Evolutionary conservation across 1,140 invertebrate species (phyloP).

Genomic region (Macrotrachela quadricornifera): DNA sequence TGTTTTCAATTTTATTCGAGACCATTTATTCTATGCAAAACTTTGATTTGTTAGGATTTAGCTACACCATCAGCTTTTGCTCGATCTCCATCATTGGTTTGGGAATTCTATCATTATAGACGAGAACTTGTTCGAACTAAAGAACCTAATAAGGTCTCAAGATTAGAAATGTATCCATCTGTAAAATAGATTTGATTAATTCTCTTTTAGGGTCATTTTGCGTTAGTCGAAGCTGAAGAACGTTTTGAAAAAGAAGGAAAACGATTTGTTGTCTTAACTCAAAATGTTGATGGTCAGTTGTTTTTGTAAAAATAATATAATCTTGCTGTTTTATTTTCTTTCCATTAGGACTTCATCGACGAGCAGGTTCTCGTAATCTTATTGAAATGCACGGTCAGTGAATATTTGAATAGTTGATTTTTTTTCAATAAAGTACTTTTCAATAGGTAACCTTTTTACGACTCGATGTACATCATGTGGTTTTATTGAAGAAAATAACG

Average conservation of each 20-base stretch:
- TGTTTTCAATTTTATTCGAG: constrained; percentile 18
- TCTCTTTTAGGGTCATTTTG: constrained; percentile 46
- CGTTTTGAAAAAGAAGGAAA: constrained; percentile 34
- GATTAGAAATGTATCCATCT: no score
- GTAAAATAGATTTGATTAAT: constrained; percentile 3
- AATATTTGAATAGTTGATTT: not conserved
- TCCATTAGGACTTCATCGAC: no score
- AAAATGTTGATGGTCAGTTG: constrained; percentile 31
- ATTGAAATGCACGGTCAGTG: no score
- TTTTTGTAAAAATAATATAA: constrained; percentile 10
- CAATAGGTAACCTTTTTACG: constrained; percentile 44
- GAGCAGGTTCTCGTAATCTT: no score
- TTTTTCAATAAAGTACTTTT: constrained; percentile 5
- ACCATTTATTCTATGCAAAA: no score
- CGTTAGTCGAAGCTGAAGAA: constrained; percentile 54
- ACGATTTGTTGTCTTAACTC: constrained; percentile 21
- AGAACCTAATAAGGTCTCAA: constrained; percentile 41
- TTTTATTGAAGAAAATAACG: constrained; percentile 43
- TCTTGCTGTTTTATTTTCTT: not conserved
- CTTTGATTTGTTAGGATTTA: no score
- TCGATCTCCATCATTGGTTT: constrained; percentile 29
- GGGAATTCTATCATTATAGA: constrained; percentile 57
- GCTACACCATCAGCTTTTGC: no score
- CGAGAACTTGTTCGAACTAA: constrained; percentile 42
- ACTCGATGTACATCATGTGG: constrained; percentile 58